Percentiles rank a stretch among this genome's conserved stretches.
These are phyloP conservation scores for Amazona guildingii DNA, from an alignment of 2,113 vertebrate species.

Conservation along the genomic window DNA sequence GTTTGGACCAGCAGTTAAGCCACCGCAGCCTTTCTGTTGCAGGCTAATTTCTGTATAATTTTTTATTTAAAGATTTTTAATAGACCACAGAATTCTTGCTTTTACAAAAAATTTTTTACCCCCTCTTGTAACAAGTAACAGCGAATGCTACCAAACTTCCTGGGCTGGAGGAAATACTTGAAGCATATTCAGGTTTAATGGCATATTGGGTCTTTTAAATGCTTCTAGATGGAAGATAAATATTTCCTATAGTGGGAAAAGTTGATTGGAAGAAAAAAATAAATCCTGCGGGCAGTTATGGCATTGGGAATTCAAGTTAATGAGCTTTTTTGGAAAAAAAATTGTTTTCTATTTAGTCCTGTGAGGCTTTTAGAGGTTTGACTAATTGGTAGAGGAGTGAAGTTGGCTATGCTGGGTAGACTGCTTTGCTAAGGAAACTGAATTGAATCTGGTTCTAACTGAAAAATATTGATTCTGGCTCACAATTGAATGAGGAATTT, in stretches of 20 bases:
- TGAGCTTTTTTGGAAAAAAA: conserved; percentile 30
- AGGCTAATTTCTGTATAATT: not conserved
- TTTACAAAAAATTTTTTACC: not conserved
- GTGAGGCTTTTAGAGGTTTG: conserved; percentile 38
- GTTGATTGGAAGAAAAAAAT: conserved; percentile 39
- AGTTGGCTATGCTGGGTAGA: conserved; percentile 12
- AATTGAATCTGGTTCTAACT: conserved; percentile 63
- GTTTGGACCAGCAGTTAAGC: not conserved
- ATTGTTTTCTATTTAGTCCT: conserved; percentile 25
- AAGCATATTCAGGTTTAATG: conserved; percentile 12
- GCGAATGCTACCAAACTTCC: not conserved
- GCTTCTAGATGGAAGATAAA: conserved; percentile 35
- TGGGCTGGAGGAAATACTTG: conserved; percentile 1
- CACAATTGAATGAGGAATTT: conserved; percentile 64
- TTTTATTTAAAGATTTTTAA: not conserved
- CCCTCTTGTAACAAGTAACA: not conserved
- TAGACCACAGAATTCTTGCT: not conserved
- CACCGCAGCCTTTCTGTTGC: not conserved
- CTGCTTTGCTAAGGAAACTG: conserved; percentile 53
- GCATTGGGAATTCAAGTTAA: conserved; percentile 47
- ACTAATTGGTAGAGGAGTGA: not conserved
- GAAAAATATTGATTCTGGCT: conserved; percentile 72
- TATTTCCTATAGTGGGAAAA: conserved; percentile 36
- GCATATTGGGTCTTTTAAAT: conserved; percentile 29
- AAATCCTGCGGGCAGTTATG: conserved; percentile 34